Evolutionary conservation across 2,888 invertebrate genomes (phyloP), one percentile per base, ranked within the genome.

Genomic region (Sceliomorpha sp.): DNA sequence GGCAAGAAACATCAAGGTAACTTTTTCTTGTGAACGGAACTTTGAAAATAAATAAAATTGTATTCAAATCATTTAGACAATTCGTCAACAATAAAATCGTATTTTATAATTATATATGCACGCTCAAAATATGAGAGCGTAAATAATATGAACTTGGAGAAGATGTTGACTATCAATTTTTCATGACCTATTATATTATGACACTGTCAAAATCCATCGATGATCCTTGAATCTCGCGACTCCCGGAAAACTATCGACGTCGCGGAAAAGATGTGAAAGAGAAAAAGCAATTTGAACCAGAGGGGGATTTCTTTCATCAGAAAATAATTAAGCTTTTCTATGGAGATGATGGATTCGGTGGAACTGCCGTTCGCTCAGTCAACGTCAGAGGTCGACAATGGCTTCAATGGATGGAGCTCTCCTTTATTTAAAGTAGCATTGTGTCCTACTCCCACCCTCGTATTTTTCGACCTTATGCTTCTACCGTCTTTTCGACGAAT

Each of bases 391-490:
- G 81, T 84, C 82, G 83, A 88, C 87, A 88, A 87, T 87, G 76
- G 86, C 78, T 84, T 87, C 87, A 85, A 88, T 87, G 83, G 87
- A 82, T 87, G 84, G 86, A 86, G 78, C 83, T 80, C 80, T 88
- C 85, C 84, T 87, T 88, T 88, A 88, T 88, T 88, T 88, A 88
- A 88, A 88, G 86, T 87, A 88, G 87, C 86, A 84, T 88, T 88
- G 87, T 87, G 85, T 85, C 81, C 81, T 80, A 73, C 69, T 42
- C 73, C 66, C 69, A 59, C 70, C 68, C 66, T 60, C 68, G 37
- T 55, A 56, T 63, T 51, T 53, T 32, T 47, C 47, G 47, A 63
- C 58, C 63, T 69, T 37, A 48, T 56, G 45, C 58, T 45, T 13
- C 51, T 44, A 47, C 62, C 70, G 63, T 60, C 67, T 68, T 68